These are phyloP conservation scores for Himalopsyche tibetana DNA, from an alignment of 2,888 invertebrate genomes.

Conservation along the genomic window DNA sequence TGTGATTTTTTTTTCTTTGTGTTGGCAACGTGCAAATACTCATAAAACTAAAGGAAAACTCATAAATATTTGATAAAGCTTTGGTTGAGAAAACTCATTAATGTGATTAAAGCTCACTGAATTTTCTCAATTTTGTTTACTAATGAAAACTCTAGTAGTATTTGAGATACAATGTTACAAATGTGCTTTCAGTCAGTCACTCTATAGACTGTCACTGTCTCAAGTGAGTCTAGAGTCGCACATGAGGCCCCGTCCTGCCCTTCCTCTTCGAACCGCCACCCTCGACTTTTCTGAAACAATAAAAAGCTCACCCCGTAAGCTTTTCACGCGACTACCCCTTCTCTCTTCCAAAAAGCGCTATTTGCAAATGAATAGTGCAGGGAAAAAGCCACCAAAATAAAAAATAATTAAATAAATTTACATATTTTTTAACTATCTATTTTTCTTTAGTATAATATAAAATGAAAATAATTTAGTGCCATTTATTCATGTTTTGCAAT, in stretches of 20 bases:
- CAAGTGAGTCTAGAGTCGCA: slow-evolving; percentile 63
- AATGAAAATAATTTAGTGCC: too few relatives aligned
- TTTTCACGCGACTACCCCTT: slow-evolving; percentile 51
- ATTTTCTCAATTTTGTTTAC: neutral
- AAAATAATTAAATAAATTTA: too few relatives aligned
- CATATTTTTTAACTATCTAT: too few relatives aligned
- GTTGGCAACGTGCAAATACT: too few relatives aligned
- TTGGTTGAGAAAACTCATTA: neutral
- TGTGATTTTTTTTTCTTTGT: too few relatives aligned
- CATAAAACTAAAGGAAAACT: too few relatives aligned
- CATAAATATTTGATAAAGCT: too few relatives aligned
- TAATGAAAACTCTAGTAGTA: slow-evolving; percentile 10
- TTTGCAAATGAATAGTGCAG: slow-evolving; percentile 3
- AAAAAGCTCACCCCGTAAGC: slow-evolving; percentile 53
- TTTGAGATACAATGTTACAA: neutral
- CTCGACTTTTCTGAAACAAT: slow-evolving; percentile 57
- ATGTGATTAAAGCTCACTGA: neutral
- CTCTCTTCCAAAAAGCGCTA: slow-evolving; percentile 15
- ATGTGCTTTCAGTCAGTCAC: slow-evolving; percentile 50
- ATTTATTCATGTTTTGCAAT: too few relatives aligned
- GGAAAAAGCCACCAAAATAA: neutral
- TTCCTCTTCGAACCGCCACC: neutral
- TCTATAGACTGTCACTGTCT: slow-evolving; percentile 63
- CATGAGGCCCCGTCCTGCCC: slow-evolving; percentile 32
- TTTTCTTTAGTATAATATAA: too few relatives aligned